A percentile compares a stretch with the other conserved stretches of the same genome.
These are phyloP conservation scores for Pogonognathellus flavescens DNA, from an alignment of 1,140 invertebrate species.

Conservation along the genomic window DNA sequence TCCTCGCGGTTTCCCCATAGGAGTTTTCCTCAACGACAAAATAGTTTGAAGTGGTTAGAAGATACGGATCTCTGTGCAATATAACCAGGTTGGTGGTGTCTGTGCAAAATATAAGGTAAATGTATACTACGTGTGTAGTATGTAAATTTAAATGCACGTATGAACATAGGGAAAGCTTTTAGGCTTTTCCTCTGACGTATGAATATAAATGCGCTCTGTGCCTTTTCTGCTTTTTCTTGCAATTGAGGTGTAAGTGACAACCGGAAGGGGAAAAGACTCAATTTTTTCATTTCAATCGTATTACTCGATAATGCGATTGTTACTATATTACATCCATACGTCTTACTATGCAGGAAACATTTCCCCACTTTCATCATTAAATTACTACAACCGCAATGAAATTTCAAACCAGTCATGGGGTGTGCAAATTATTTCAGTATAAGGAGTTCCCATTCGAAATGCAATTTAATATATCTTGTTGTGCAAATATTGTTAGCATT, in stretches of 20 bases:
- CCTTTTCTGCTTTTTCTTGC: background rate
- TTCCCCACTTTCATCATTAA: background rate
- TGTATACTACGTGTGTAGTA: background rate
- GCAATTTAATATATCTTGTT: too few relatives aligned
- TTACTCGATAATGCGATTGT: background rate
- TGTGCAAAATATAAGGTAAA: background rate
- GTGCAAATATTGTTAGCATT: too few relatives aligned
- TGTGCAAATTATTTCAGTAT: too few relatives aligned
- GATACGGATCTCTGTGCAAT: background rate
- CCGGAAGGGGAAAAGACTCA: background rate
- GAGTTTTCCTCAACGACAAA: background rate
- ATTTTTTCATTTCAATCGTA: background rate
- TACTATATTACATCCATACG: background rate
- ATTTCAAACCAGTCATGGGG: too few relatives aligned
- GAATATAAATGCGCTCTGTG: background rate
- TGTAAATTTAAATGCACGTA: background rate
- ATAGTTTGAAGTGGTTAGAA: background rate
- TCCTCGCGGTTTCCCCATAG: conserved; percentile 14
- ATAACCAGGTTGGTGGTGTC: background rate
- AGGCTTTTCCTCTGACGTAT: background rate
- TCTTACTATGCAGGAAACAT: background rate
- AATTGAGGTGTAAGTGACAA: background rate
- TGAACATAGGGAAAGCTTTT: too few relatives aligned
- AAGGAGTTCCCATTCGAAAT: too few relatives aligned
- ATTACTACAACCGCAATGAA: too few relatives aligned